Conservation (phyloP, 2,797 vertebrate species). For the Heliangelus exortis region DNA sequence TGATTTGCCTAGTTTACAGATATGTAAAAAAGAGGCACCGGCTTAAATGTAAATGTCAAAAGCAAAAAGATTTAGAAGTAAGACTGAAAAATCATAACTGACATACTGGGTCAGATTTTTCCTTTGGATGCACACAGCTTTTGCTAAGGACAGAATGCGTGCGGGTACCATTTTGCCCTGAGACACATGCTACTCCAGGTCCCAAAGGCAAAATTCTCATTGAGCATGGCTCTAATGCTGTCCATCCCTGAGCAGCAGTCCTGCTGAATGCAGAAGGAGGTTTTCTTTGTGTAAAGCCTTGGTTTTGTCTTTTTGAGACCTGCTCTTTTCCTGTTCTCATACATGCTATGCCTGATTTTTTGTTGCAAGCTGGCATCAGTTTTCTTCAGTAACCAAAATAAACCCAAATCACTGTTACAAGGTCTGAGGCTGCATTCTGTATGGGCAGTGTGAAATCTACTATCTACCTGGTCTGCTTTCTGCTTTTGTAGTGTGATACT, state of each 20-base stretch:
- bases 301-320: neutral
- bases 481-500: neutral
- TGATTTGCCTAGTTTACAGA: neutral
- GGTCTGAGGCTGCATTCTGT: neutral
- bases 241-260: neutral
- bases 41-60: neutral
- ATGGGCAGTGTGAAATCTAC: neutral
- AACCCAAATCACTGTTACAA: neutral
- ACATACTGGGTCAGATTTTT: conserved; percentile 29
- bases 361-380: neutral
- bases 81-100: conserved; percentile 4
- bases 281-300: neutral
- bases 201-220: neutral
- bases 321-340: neutral
- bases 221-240: neutral
- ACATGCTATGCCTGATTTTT: neutral
- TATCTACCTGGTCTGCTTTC: neutral
- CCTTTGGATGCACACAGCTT: neutral
- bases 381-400: neutral
- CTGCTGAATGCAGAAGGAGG: neutral
- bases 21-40: neutral
- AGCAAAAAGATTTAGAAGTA: neutral
- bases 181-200: neutral
- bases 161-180: neutral
- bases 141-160: neutral